Base-by-base conservation (phyloP, 2,888 invertebrate species). In the Digitonthophagus gazella region DNA sequence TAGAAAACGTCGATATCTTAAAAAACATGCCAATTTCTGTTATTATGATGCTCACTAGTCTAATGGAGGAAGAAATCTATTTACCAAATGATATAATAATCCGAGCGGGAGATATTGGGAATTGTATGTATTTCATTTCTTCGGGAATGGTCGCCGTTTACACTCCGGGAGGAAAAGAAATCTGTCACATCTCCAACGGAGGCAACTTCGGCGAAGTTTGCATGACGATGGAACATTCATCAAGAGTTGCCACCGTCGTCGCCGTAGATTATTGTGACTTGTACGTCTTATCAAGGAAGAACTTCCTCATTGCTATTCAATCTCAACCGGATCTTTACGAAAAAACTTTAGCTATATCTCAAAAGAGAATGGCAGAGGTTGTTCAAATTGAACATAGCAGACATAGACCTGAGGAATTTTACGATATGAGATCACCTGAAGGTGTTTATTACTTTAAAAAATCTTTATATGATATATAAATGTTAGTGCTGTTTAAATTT, bases 131-230 rank as follows among this genome's bases (percentile, higher is more conserved):
- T 67, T 84, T 84, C 57, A 77, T 85, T 58, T 78, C 78, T 54
- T 79, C 79, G 2, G 85, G 85, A 4, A 83, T 83, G 0, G 83
- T 83, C n/a, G 83, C 83, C 1, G 78, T 84, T 18, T 84, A 83
- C 67, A 82, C 82, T 3, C 74, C 74, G 6, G 71, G 72, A 1
- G 83, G 82, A 54, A 82, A 79, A 77, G 84, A 85, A 75, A 75
- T 85, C 2, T 84, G 84, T 68, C 85, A 85, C 74, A 77, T 85
- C 70, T 80, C 83, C 58, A 83, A 85, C 71, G 85, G 83, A 5
- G 78, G 80, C 2, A 80, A 83, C 73, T 85, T 85, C 72, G 85
- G 85, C 0, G 85, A 85, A 74, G 78, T 84, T 54, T 80, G 83
- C 0, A 71, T 85, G 57, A 76, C 85, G 6, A 80, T 83, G 75